A percentile compares a stretch with the other conserved stretches of the same genome.
Conservation (phyloP, 2,888 invertebrate genomes). For the Lydus trimaculatus region DNA sequence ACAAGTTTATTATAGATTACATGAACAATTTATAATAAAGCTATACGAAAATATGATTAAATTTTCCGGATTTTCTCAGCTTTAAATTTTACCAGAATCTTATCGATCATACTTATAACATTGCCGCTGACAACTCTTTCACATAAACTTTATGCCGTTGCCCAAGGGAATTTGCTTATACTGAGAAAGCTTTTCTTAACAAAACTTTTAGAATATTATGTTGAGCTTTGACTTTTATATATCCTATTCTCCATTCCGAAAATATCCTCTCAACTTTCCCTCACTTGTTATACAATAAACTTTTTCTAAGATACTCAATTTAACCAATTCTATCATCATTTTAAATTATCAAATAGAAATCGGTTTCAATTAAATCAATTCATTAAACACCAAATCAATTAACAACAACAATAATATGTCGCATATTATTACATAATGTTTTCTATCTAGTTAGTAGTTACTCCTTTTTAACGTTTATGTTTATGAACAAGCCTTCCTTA, state of each 20-base stretch:
- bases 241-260: conserved; percentile 49
- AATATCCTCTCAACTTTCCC: conserved; percentile 30
- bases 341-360: not conserved
- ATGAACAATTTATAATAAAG: conserved; percentile 42
- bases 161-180: conserved; percentile 55
- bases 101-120: conserved; percentile 55
- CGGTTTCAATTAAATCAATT: not conserved
- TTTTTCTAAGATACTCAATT: not conserved
- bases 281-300: conserved; percentile 11
- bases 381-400: not conserved
- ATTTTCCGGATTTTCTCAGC: conserved; percentile 47
- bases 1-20: conserved; percentile 25
- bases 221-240: conserved; percentile 56
- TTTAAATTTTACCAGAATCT: conserved; percentile 44
- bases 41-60: conserved; percentile 49
- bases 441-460: conserved; percentile 26
- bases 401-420: not conserved
- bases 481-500: conserved; percentile 51
- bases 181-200: conserved; percentile 54
- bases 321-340: not conserved
- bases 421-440: conserved; percentile 9
- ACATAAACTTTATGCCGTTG: conserved; percentile 55
- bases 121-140: conserved; percentile 59
- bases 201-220: conserved; percentile 55
- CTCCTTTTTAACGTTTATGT: conserved; percentile 44